Base-by-base conservation (phyloP, 2,113 vertebrate genomes). In the Nycticebus coucang region DNA sequence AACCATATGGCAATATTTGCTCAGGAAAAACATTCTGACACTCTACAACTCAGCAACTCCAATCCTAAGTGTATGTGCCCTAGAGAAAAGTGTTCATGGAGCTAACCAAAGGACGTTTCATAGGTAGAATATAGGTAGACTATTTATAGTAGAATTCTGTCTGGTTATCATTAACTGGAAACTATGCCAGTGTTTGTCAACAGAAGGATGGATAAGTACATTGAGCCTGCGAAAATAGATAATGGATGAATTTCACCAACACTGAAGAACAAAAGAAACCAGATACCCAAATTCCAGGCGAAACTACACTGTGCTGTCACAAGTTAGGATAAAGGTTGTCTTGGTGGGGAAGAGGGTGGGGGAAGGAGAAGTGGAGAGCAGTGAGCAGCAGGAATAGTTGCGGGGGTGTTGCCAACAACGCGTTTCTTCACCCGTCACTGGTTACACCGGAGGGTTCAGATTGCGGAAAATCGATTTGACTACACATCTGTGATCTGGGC, bases 401-500 rank as follows among this genome's bases (percentile, higher is more conserved):
- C 50, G 37, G 4, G 22, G 21, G 2, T 30, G 21, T 50, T 2
- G 19, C 19, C 62, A 92, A 74, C 14, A 17, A 80, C 88, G 78
- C 37, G 30, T 68, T 71, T 86, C 84, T 87, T 89, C 57, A 12
- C 41, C 45, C 92, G 69, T 18, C 30, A 78, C 18, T 35, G 41
- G 18, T 57, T 83, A 22, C 26, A 41, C 0, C 24, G n/a, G 45
- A 64, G n/a, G 35, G 30, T 72, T 81, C 83, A 60, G 41, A 55
- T 19, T 55, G 35, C 35, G 45, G 45, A 92, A 84, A 81, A 57
- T 69, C 57, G 59, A 79, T 2, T 41, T 35, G 81, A 15, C 59
- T 37, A 2, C 11, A 53, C 35, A 22, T 11, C 11, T 55, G 30
- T 0, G 15, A 2, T 45, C 2, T 0, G 5, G 22, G 77, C 1